phyloP scores from a whole-genome alignment of 2,888 invertebrate genomes.

The Epinotia demarniana region DNA sequence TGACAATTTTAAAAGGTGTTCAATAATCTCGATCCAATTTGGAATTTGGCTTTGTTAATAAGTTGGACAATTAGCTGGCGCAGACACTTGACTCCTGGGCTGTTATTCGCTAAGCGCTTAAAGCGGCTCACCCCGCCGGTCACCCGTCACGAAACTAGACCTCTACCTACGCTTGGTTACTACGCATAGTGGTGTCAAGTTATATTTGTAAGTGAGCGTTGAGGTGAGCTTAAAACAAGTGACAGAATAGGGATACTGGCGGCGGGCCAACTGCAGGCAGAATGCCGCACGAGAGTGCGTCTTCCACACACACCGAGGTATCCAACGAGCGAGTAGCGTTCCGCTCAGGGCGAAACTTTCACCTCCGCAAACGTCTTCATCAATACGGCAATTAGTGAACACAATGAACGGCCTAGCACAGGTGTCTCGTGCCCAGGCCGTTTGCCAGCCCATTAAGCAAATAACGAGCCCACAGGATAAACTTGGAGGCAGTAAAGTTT shows the following conservation, averaged over 20 bases:
- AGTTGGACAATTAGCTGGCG: slow-evolving; percentile 32
- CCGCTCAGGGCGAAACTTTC: slow-evolving; percentile 50
- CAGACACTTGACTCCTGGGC: slow-evolving; percentile 36
- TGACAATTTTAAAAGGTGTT: background rate
- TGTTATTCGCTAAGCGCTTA: too few species aligned
- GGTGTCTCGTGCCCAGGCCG: slow-evolving; percentile 73
- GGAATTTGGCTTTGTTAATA: slow-evolving; percentile 31
- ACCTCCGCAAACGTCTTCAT: slow-evolving; percentile 61
- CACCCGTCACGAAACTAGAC: too few species aligned
- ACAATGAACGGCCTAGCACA: slow-evolving; percentile 69
- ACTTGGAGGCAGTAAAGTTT: slow-evolving; percentile 84
- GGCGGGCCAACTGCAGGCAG: slow-evolving; percentile 30
- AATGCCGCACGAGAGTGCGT: slow-evolving; percentile 36
- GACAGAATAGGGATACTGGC: too few species aligned
- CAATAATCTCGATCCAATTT: slow-evolving; percentile 13
- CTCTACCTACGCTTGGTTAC: too few species aligned
- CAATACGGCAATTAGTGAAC: slow-evolving; percentile 74
- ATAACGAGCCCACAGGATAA: slow-evolving; percentile 82
- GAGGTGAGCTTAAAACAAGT: too few species aligned
- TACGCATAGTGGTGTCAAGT: too few species aligned
- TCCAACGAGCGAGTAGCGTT: slow-evolving; percentile 22
- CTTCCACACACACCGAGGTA: slow-evolving; percentile 4
- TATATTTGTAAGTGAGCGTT: too few species aligned
- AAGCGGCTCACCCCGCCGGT: too few species aligned
- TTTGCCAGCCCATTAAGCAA: slow-evolving; percentile 83